These are phyloP conservation scores for Drosophila niveifrons DNA, from an alignment of 2,888 invertebrate species.

Conservation along the genomic window DNA sequence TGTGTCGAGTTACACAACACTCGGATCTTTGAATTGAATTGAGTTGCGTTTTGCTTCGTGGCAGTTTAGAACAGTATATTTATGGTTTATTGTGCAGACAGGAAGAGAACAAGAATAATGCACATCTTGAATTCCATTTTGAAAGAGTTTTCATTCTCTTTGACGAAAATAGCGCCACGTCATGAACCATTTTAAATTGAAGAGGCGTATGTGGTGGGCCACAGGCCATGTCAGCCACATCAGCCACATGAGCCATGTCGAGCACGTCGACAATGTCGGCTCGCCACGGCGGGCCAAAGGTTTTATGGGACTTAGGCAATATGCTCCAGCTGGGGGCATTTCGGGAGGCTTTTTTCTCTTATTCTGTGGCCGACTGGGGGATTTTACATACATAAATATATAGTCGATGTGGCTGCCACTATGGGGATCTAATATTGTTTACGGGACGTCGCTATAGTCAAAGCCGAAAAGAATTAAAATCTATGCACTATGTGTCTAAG, in stretches of 20 bases:
- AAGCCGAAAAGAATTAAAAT: constrained; percentile 72
- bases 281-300: constrained; percentile 53
- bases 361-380: constrained; percentile 41
- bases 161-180: constrained; percentile 77
- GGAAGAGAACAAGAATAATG: constrained; percentile 12
- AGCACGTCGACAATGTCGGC: not conserved
- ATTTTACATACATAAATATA: constrained; percentile 46
- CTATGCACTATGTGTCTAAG: constrained; percentile 46
- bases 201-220: constrained; percentile 64
- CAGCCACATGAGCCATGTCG: not conserved
- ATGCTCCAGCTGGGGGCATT: constrained; percentile 34
- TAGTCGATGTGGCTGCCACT: constrained; percentile 20
- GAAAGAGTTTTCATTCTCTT: constrained; percentile 65
- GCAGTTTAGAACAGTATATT: constrained; percentile 32
- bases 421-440: constrained; percentile 77
- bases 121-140: constrained; percentile 47
- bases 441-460: constrained; percentile 75
- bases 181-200: constrained; percentile 74
- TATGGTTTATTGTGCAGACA: constrained; percentile 24
- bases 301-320: constrained; percentile 68
- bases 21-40: constrained; percentile 55
- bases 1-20: constrained; percentile 69
- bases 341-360: constrained; percentile 53
- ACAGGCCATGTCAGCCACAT: constrained; percentile 10
- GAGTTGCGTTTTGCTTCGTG: constrained; percentile 8